Base-by-base conservation (phyloP, 2,797 vertebrate genomes). In the Girardinus metallicus region DNA sequence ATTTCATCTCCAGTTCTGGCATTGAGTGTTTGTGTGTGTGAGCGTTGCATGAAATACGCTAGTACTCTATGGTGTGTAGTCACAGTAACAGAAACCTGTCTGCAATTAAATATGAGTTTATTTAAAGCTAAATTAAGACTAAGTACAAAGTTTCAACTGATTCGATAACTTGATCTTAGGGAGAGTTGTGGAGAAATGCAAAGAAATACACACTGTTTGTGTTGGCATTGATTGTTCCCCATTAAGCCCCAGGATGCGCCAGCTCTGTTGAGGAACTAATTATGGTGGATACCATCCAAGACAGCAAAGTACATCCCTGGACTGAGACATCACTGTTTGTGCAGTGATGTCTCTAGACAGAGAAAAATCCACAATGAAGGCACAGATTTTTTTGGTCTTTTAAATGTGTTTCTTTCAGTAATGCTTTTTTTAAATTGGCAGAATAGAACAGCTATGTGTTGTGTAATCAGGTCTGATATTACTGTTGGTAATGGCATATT, bases 241-340 rank as follows among this genome's bases (percentile, higher is more conserved):
- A 94, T 94, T 95, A 94, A 91, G 93, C 91, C 92, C 12, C 83
- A 88, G 91, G 92, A 94, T 82, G 86, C 88, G 85, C 79, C 84
- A 51, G 86, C 88, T 90, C 91, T 90, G 92, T 87, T 87, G 91
- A 91, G 90, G 90, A 94, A 91, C 93, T 93, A 94, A 94, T 95
- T 94, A 91, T 73, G 31, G 90, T 94, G 93, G 93, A 94, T 80
- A 80, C 76, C 78, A 79, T 95, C 92, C 93, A 95, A 92, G 84
- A 73, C 86, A 85, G 78, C 73, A 70, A 89, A 91, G 86, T 85
- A 79, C 82, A 80, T 92, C 88, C 77, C 84, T 89, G 88, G 84
- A 89, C 86, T 88, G 80, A 88, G 84, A 86, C 73, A 34, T 60
- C 55, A 77, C 74, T 90, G 88, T 92, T 91, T 92, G 88, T 85